Evolutionary conservation across 2,888 invertebrate genomes (phyloP).

Genomic region (Aporophyla lueneburgensis): DNA sequence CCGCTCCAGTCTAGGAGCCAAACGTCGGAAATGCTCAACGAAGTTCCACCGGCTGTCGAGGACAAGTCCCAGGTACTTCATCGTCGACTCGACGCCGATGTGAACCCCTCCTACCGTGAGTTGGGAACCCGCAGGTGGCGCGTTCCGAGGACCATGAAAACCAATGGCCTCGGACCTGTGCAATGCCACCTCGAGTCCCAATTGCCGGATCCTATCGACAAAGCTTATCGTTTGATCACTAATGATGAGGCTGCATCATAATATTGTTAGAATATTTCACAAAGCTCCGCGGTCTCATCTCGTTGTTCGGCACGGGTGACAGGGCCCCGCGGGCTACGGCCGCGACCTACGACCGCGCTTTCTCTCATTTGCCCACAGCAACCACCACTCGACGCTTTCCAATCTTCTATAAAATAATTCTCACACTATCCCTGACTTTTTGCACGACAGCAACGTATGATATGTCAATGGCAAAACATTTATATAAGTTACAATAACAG

Average conservation of each 20-base stretch:
- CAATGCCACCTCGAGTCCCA: no score
- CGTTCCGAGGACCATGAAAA: no score
- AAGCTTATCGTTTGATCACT: slow-evolving; percentile 20
- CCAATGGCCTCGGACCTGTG: no score
- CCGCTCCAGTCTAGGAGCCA: no score
- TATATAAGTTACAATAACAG: slow-evolving; percentile 54
- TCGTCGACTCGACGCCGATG: no score
- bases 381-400: slow-evolving; percentile 54
- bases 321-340: slow-evolving; percentile 66
- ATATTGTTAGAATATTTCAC: slow-evolving; percentile 31
- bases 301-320: slow-evolving; percentile 63
- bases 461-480: slow-evolving; percentile 58
- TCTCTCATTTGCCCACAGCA: slow-evolving; percentile 76
- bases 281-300: slow-evolving; percentile 57
- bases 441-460: slow-evolving; percentile 49
- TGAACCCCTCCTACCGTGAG: no score
- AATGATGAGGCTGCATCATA: slow-evolving; percentile 12
- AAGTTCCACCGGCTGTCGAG: no score
- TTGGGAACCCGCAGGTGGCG: no score
- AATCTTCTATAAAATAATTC: slow-evolving; percentile 60
- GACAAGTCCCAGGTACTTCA: no score
- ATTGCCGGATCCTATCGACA: no score
- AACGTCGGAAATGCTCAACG: no score
- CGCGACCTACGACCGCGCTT: slow-evolving; percentile 82
- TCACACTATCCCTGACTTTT: slow-evolving; percentile 55